Conservation (phyloP, 2,888 invertebrate genomes). For the Thymelicus acteon region DNA sequence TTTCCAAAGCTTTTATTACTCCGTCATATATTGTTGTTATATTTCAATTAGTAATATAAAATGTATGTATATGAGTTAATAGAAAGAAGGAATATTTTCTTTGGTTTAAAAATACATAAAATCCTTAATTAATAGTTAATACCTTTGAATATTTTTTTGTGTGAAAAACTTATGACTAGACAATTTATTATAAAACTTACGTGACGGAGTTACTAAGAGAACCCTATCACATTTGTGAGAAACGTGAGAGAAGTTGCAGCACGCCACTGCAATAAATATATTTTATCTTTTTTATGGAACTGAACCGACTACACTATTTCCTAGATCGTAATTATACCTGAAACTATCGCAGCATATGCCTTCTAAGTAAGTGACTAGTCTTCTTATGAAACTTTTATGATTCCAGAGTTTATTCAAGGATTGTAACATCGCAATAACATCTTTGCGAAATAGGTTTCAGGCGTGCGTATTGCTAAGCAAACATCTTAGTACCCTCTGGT, state of each 20-base stretch:
- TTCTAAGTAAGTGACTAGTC: neutral
- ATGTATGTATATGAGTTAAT: neutral
- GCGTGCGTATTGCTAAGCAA: constrained; percentile 17
- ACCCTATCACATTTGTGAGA: constrained; percentile 27
- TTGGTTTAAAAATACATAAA: too few species aligned
- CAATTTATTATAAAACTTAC: constrained; percentile 29
- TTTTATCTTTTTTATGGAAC: constrained; percentile 30
- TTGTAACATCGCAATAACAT: constrained; percentile 7
- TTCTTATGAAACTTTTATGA: neutral
- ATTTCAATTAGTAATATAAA: constrained; percentile 11
- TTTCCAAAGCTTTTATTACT: constrained; percentile 24
- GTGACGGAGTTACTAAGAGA: constrained; percentile 20
- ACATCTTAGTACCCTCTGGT: constrained; percentile 8
- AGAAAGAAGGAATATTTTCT: neutral
- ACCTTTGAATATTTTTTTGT: neutral
- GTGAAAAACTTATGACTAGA: neutral
- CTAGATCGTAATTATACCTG: constrained; percentile 16
- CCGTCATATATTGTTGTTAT: constrained; percentile 22
- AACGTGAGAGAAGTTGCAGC: constrained; percentile 30
- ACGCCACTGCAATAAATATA: constrained; percentile 26
- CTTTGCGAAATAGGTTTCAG: neutral
- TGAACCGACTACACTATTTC: constrained; percentile 20
- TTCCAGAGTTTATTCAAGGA: neutral
- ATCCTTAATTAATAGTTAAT: neutral
- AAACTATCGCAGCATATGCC: neutral